These are phyloP conservation scores for Branchipolynoe longqiensis DNA, from an alignment of 2,888 invertebrate species.

Conservation along the genomic window DNA sequence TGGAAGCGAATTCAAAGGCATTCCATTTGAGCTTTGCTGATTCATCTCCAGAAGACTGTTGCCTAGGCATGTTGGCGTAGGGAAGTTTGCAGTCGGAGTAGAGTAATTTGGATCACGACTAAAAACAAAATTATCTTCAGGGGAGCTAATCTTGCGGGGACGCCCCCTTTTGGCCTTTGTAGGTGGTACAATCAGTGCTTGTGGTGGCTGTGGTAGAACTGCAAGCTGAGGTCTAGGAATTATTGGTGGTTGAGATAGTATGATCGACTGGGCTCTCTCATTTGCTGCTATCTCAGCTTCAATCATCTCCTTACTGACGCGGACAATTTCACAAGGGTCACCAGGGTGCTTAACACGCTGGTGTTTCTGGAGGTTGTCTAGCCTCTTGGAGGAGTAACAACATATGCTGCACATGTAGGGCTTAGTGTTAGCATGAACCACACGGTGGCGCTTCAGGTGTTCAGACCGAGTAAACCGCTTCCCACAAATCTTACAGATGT, in stretches of 20 bases:
- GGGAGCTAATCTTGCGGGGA: constrained; percentile 39
- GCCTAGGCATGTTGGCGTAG: not conserved
- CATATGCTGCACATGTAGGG: constrained; percentile 65
- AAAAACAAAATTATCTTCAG: constrained; percentile 21
- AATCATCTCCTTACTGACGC: constrained; percentile 47
- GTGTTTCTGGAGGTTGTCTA: constrained; percentile 48
- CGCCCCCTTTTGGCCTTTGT: constrained; percentile 24
- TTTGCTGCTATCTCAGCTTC: constrained; percentile 38
- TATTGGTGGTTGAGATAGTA: not conserved
- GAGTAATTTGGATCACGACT: constrained; percentile 36
- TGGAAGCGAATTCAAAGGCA: too few relatives aligned
- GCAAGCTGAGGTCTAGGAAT: constrained; percentile 8
- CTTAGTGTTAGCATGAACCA: constrained; percentile 66
- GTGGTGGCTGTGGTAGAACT: not conserved
- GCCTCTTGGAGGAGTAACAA: constrained; percentile 10
- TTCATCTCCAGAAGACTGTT: too few relatives aligned
- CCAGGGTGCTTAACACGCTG: constrained; percentile 21
- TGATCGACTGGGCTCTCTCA: not conserved
- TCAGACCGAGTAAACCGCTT: constrained; percentile 37
- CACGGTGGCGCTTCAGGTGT: constrained; percentile 64
- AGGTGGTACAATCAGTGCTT: not conserved
- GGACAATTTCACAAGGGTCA: not conserved
- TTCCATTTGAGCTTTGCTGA: not conserved
- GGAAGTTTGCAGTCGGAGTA: not conserved
- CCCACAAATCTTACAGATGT: constrained; percentile 27